Conservation (phyloP, 2,113 vertebrate species). For the Dendrocopos noguchii region DNA sequence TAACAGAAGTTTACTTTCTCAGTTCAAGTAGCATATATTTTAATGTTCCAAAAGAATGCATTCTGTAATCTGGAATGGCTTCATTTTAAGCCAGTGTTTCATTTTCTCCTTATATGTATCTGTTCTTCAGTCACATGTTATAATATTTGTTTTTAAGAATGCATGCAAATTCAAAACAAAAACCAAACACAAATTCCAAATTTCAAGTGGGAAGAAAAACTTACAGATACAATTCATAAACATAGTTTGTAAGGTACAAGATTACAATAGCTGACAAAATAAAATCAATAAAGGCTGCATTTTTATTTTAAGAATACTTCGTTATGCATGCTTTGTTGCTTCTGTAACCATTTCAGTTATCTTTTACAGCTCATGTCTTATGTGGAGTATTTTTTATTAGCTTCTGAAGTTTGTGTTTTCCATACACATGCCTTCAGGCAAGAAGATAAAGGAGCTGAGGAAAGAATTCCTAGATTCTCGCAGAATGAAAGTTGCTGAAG, state of each 20-base stretch:
- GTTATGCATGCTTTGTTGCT: not conserved
- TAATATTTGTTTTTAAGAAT: not conserved
- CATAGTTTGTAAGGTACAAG: too few species aligned
- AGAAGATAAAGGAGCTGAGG: not conserved
- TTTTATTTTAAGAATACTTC: not conserved
- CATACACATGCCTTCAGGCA: accelerated
- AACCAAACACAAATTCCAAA: too few species aligned
- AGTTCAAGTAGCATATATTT: not conserved
- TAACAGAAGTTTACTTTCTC: not conserved
- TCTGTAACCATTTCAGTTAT: not conserved
- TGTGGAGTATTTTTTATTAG: not conserved
- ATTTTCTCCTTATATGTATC: not conserved
- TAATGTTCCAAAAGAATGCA: not conserved
- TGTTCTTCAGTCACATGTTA: not conserved
- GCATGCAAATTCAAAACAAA: too few species aligned
- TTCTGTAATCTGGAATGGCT: not conserved
- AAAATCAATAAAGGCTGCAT: slow-evolving; percentile 12
- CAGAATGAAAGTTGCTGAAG: not conserved
- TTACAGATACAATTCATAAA: not conserved
- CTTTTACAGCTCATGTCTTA: not conserved
- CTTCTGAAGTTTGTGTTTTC: not conserved
- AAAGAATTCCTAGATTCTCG: not conserved
- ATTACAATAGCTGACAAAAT: too few species aligned
- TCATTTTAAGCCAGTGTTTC: not conserved
- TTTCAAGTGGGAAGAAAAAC: too few species aligned